Evolutionary conservation across 2,888 invertebrate genomes (phyloP).

Genomic region (Marronus borbonicus): DNA sequence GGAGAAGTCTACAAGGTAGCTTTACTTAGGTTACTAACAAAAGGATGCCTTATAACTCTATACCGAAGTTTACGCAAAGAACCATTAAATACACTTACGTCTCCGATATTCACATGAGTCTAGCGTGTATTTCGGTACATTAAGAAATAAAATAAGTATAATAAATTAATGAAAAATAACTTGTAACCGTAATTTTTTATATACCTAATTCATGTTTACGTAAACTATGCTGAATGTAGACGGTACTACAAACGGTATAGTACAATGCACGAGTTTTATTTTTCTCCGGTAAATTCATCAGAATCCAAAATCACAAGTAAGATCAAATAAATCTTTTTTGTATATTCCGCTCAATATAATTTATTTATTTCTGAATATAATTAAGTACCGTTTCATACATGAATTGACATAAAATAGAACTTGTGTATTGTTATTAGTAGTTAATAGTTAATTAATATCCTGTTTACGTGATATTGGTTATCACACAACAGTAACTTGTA

Average conservation of each 20-base stretch:
- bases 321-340: neutral
- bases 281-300: neutral
- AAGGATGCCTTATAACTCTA: slow-evolving; percentile 66
- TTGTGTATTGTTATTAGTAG: slow-evolving; percentile 27
- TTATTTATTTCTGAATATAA: neutral
- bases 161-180: slow-evolving; percentile 43
- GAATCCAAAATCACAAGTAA: neutral
- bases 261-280: slow-evolving; percentile 44
- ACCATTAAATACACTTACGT: slow-evolving; percentile 58
- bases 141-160: slow-evolving; percentile 50
- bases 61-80: slow-evolving; percentile 61
- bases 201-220: slow-evolving; percentile 52
- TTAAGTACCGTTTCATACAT: neutral
- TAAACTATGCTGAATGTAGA: slow-evolving; percentile 56
- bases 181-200: slow-evolving; percentile 54
- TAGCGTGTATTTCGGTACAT: slow-evolving; percentile 57
- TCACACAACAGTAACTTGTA: slow-evolving; percentile 63
- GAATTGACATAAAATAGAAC: slow-evolving; percentile 15
- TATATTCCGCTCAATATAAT: neutral
- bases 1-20: slow-evolving; percentile 50
- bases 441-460: slow-evolving; percentile 46
- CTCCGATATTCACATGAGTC: slow-evolving; percentile 57
- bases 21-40: slow-evolving; percentile 64
- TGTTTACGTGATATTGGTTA: slow-evolving; percentile 58
- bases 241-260: slow-evolving; percentile 53